Conservation (phyloP, 2,797 vertebrate species). For the Oreochromis grahami region DNA sequence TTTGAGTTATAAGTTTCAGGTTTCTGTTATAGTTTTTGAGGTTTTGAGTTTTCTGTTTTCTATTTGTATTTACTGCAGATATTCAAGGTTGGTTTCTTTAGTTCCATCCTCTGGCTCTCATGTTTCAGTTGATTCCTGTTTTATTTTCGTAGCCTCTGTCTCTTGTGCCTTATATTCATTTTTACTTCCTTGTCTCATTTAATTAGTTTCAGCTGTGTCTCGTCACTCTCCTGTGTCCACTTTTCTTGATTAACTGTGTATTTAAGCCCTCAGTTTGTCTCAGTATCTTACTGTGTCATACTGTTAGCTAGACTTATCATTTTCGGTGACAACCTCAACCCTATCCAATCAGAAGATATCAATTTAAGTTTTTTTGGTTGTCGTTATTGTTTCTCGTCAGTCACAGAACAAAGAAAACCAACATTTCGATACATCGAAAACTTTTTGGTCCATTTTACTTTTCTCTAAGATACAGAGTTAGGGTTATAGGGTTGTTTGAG, state of each 20-base stretch:
- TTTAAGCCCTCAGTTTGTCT: not conserved
- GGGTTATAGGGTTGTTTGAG: not conserved
- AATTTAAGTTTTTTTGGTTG: not conserved
- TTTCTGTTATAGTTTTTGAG: not conserved
- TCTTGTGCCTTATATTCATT: not conserved
- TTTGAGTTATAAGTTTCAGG: not conserved
- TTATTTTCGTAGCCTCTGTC: not conserved
- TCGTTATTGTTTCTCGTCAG: not conserved
- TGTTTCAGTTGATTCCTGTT: not conserved
- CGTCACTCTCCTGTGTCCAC: not conserved
- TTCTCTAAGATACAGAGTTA: not conserved
- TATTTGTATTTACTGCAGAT: not conserved
- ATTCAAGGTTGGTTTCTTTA: not conserved
- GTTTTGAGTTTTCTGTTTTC: not conserved
- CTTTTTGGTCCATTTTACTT: not conserved
- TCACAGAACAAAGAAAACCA: not conserved
- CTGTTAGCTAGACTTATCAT: not conserved
- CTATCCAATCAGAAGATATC: not conserved
- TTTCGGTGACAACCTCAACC: accelerated
- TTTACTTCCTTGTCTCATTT: not conserved
- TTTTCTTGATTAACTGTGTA: not conserved
- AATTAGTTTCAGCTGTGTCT: not conserved
- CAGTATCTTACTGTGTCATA: not conserved
- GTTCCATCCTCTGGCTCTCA: not conserved
- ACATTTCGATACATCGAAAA: not conserved